These are phyloP conservation scores for Megastigmus dorsalis DNA, from an alignment of 2,888 invertebrate genomes.

Conservation along the genomic window DNA sequence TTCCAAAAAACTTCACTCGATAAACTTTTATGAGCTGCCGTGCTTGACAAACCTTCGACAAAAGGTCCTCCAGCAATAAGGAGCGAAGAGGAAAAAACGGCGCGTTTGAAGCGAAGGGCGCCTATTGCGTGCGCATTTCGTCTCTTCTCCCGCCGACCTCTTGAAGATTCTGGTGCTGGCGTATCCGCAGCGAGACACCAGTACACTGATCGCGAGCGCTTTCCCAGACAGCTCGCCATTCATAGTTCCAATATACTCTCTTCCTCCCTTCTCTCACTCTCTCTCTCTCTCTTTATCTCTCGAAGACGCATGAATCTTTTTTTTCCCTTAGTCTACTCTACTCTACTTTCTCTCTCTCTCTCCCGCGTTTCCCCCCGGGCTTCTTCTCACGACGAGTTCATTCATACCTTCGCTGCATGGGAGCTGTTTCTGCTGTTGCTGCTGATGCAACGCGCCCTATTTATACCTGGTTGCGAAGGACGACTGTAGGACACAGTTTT, in stretches of 20 bases:
- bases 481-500: slow-evolving; percentile 51
- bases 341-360: slow-evolving; percentile 18
- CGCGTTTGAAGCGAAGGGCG: slow-evolving; percentile 1
- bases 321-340: too few relatives aligned
- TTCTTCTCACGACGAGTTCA: slow-evolving; percentile 69
- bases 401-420: slow-evolving; percentile 68
- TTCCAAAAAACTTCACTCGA: too few relatives aligned
- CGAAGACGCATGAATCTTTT: slow-evolving; percentile 54
- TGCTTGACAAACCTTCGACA: too few relatives aligned
- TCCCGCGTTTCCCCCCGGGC: slow-evolving; percentile 49
- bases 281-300: background rate
- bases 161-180: slow-evolving; percentile 23
- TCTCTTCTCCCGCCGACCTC: too few relatives aligned
- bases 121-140: background rate
- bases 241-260: slow-evolving; percentile 59
- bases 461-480: slow-evolving; percentile 57
- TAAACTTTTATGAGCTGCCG: too few relatives aligned
- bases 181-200: too few relatives aligned
- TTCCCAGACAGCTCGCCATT: slow-evolving; percentile 65
- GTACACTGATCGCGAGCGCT: too few relatives aligned
- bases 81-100: background rate
- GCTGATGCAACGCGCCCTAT: slow-evolving; percentile 29
- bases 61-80: too few relatives aligned
- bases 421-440: too few relatives aligned
- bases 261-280: slow-evolving; percentile 45